phyloP scores from a whole-genome alignment of 2,797 vertebrate genomes.

The Enteromius unitaeniatus region DNA sequence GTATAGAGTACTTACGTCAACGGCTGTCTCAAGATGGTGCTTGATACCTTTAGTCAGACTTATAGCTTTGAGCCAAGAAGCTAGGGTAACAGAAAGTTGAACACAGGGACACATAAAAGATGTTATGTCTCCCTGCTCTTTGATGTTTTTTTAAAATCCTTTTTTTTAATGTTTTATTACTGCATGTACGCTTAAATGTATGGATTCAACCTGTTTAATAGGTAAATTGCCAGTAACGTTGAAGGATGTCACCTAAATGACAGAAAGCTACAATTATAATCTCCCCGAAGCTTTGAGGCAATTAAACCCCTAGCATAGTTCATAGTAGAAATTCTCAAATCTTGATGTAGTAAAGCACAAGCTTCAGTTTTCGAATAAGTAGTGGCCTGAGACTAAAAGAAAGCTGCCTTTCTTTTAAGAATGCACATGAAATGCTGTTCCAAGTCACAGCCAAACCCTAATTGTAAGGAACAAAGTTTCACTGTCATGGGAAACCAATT shows the following conservation, averaged over 20 bases:
- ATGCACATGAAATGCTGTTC: constrained; percentile 58
- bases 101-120: constrained; percentile 18
- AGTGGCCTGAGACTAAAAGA: constrained; percentile 48
- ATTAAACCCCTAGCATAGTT: constrained; percentile 10
- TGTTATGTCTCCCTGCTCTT: constrained; percentile 15
- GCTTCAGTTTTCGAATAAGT: constrained; percentile 49
- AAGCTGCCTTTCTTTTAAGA: constrained; percentile 49
- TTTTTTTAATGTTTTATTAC: not conserved
- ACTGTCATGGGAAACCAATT: constrained; percentile 66
- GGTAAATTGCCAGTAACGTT: constrained; percentile 1
- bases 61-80: constrained; percentile 8
- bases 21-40: constrained; percentile 7
- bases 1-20: not conserved
- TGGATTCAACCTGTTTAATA: constrained; percentile 12
- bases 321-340: constrained; percentile 20
- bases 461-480: constrained; percentile 66
- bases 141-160: not conserved
- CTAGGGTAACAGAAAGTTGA: constrained; percentile 27
- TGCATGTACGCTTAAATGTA: not conserved
- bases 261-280: constrained; percentile 15
- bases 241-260: constrained; percentile 17
- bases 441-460: constrained; percentile 56
- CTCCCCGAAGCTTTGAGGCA: constrained; percentile 30
- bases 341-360: constrained; percentile 15
- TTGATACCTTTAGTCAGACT: constrained; percentile 28